These are phyloP conservation scores for Calephelis virginiensis DNA, from an alignment of 1,140 invertebrate genomes.

Conservation along the genomic window DNA sequence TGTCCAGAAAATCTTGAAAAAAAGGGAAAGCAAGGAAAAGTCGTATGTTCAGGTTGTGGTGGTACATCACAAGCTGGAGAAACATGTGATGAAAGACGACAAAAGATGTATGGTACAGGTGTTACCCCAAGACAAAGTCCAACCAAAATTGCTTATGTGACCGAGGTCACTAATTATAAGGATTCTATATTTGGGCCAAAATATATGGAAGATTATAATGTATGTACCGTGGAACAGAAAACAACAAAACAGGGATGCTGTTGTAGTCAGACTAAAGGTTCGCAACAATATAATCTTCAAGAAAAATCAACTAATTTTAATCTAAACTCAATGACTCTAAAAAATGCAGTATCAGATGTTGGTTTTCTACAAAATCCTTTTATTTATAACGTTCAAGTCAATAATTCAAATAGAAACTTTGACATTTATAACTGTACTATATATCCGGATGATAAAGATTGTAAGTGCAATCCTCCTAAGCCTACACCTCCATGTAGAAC, in stretches of 20 bases:
- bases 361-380: constrained; percentile 13
- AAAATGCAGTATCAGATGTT: background rate
- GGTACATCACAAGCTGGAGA: constrained; percentile 44
- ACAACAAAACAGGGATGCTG: constrained; percentile 25
- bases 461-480: constrained; percentile 61
- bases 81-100: constrained; percentile 56
- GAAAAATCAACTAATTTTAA: background rate
- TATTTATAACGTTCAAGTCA: constrained; percentile 47
- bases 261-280: constrained; percentile 22
- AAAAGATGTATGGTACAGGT: constrained; percentile 47
- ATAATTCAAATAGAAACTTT: constrained; percentile 36
- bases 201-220: constrained; percentile 29
- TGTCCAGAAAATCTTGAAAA: constrained; percentile 44
- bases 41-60: constrained; percentile 51
- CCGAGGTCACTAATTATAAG: constrained; percentile 45
- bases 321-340: background rate
- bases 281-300: no score
- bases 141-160: constrained; percentile 49
- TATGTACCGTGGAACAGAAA: background rate
- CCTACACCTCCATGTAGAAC: constrained; percentile 58
- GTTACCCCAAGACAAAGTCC: constrained; percentile 46
- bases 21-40: constrained; percentile 33
- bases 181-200: constrained; percentile 37
- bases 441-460: constrained; percentile 57
- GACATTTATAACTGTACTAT: constrained; percentile 50